Percentiles rank a stretch among this genome's conserved stretches.
phyloP scores from a whole-genome alignment of 2,797 vertebrate species.

The Lutjanus campechanus region DNA sequence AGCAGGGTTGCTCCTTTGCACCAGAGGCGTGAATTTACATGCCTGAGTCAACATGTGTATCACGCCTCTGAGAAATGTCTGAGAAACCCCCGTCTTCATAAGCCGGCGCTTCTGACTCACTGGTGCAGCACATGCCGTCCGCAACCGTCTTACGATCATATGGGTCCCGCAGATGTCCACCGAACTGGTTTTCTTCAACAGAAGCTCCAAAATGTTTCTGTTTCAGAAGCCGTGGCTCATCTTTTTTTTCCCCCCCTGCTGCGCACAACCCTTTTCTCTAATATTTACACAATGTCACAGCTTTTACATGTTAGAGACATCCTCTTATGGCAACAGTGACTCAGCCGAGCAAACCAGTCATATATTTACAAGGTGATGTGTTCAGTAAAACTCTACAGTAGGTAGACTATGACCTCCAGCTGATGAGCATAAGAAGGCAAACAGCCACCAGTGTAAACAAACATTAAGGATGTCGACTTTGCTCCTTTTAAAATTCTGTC shows the following conservation, averaged over 20 bases:
- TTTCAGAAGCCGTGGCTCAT: background rate
- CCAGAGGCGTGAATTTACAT: slow-evolving; percentile 33
- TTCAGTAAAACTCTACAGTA: slow-evolving; percentile 40
- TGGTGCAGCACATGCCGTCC: slow-evolving; percentile 20
- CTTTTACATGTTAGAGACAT: slow-evolving; percentile 31
- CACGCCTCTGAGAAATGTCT: slow-evolving; percentile 30
- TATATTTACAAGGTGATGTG: slow-evolving; percentile 52
- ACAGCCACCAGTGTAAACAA: slow-evolving; percentile 57
- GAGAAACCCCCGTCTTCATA: slow-evolving; percentile 45
- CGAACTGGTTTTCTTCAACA: background rate
- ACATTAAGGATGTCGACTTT: slow-evolving; percentile 20
- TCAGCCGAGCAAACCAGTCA: slow-evolving; percentile 50
- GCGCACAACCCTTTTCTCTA: slow-evolving; percentile 9
- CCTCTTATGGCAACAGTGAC: slow-evolving; percentile 55
- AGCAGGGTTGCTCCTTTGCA: background rate
- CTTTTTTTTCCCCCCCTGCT: background rate
- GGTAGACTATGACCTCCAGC: slow-evolving; percentile 64
- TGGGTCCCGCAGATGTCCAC: slow-evolving; percentile 13
- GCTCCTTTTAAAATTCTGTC: background rate
- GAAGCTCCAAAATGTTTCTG: slow-evolving; percentile 5
- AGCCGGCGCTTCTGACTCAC: slow-evolving; percentile 60
- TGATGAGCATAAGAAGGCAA: slow-evolving; percentile 45
- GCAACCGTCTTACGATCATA: background rate
- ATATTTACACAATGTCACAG: slow-evolving; percentile 49
- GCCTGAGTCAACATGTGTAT: slow-evolving; percentile 66